These are phyloP conservation scores for Phengaris alcon DNA, from an alignment of 2,888 invertebrate genomes.

Conservation along the genomic window DNA sequence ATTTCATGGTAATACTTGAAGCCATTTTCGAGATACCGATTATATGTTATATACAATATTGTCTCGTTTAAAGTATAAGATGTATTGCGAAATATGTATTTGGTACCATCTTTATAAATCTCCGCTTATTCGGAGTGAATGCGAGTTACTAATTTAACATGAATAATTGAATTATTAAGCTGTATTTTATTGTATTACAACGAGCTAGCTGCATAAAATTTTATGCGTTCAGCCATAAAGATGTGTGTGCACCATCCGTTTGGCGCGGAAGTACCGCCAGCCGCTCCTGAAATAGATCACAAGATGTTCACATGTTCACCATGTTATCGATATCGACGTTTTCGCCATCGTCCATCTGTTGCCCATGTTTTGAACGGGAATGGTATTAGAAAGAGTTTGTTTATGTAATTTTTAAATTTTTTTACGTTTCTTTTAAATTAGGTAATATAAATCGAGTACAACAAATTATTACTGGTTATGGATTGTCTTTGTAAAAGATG, in stretches of 20 bases:
- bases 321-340: constrained; percentile 9
- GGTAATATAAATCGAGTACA: too few relatives aligned
- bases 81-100: too few relatives aligned
- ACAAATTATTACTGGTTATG: too few relatives aligned
- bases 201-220: not conserved
- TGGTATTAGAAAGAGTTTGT: not conserved
- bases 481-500: too few relatives aligned
- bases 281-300: constrained; percentile 24
- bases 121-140: not conserved
- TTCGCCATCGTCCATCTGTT: not conserved
- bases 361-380: not conserved
- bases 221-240: constrained; percentile 23
- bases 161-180: not conserved
- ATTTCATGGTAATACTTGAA: too few relatives aligned
- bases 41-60: too few relatives aligned
- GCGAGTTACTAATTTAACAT: not conserved
- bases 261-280: constrained; percentile 14
- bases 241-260: constrained; percentile 24
- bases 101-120: not conserved
- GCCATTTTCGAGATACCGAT: too few relatives aligned
- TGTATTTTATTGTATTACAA: not conserved
- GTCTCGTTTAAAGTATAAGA: too few relatives aligned
- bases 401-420: too few relatives aligned
- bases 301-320: constrained; percentile 4
- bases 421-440: too few relatives aligned